A percentile compares a stretch with the other conserved stretches of the same genome.
Conservation (phyloP, 2,888 invertebrate species). For the Herminia tarsipennalis region DNA sequence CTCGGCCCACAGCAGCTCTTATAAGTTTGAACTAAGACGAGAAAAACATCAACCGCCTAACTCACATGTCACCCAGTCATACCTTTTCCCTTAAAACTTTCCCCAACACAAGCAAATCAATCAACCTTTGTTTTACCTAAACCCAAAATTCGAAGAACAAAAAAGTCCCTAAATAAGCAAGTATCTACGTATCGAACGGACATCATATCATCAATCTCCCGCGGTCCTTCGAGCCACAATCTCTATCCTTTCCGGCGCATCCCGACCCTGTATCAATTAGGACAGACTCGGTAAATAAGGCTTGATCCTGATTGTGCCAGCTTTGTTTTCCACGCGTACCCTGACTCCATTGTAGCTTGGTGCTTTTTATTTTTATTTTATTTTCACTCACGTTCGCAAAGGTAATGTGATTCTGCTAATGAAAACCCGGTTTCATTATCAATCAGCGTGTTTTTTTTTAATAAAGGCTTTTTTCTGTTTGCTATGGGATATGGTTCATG, state of each 20-base stretch:
- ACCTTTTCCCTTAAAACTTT: too few species aligned
- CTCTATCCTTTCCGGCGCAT: conserved; percentile 47
- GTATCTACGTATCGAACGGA: background rate
- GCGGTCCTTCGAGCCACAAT: conserved; percentile 47
- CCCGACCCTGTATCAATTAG: conserved; percentile 76
- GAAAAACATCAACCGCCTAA: too few species aligned
- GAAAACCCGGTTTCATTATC: conserved; percentile 44
- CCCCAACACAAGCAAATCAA: too few species aligned
- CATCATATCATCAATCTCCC: conserved; percentile 32
- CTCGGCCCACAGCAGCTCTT: too few species aligned
- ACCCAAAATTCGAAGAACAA: background rate
- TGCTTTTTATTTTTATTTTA: conserved; percentile 37
- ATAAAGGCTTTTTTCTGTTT: conserved; percentile 23
- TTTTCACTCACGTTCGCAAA: conserved; percentile 35
- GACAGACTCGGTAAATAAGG: conserved; percentile 70
- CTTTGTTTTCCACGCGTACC: conserved; percentile 59
- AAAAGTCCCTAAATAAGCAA: background rate
- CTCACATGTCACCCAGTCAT: too few species aligned
- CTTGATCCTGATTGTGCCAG: conserved; percentile 65
- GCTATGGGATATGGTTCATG: conserved; percentile 14
- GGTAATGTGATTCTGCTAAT: conserved; percentile 51
- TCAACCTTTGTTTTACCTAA: background rate
- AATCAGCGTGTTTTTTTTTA: conserved; percentile 32
- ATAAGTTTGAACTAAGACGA: too few species aligned
- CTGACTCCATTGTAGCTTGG: conserved; percentile 50